These are phyloP conservation scores for Drosophila helvetica DNA, from an alignment of 2,888 invertebrate genomes.

Conservation along the genomic window DNA sequence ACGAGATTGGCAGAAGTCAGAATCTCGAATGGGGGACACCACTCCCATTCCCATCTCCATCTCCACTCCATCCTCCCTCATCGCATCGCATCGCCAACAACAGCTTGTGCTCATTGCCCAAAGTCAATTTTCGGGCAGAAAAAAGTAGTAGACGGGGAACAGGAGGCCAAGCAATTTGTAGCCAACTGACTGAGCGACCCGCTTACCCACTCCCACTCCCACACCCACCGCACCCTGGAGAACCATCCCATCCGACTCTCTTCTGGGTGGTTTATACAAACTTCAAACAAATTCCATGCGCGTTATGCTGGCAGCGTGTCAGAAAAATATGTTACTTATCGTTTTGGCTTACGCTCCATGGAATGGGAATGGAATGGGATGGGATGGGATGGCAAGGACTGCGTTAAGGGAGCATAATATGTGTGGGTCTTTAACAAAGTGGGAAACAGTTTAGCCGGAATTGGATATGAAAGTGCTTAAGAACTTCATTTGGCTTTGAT, in stretches of 20 bases:
- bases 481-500: constrained; percentile 26
- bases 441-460: constrained; percentile 26
- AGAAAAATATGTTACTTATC: constrained; percentile 81
- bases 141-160: constrained; percentile 11
- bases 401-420: constrained; percentile 12
- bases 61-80: constrained; percentile 26
- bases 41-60: constrained; percentile 1
- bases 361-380: constrained; percentile 11
- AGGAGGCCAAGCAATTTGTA: constrained; percentile 61
- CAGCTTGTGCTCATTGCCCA: constrained; percentile 73
- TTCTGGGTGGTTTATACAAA: constrained; percentile 57
- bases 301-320: constrained; percentile 72
- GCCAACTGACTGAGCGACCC: constrained; percentile 45
- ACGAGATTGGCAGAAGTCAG: constrained; percentile 31
- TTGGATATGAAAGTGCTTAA: constrained; percentile 6
- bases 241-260: constrained; percentile 16
- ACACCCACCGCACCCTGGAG: background rate
- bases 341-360: constrained; percentile 31
- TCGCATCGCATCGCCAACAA: constrained; percentile 43
- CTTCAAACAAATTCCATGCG: constrained; percentile 68
- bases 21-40: constrained; percentile 2
- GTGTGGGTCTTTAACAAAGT: constrained; percentile 41
- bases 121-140: constrained; percentile 77
- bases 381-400: background rate
- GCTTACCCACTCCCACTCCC: background rate